Conservation (phyloP, 1,140 invertebrate species). For the Sycophila sp. region DNA sequence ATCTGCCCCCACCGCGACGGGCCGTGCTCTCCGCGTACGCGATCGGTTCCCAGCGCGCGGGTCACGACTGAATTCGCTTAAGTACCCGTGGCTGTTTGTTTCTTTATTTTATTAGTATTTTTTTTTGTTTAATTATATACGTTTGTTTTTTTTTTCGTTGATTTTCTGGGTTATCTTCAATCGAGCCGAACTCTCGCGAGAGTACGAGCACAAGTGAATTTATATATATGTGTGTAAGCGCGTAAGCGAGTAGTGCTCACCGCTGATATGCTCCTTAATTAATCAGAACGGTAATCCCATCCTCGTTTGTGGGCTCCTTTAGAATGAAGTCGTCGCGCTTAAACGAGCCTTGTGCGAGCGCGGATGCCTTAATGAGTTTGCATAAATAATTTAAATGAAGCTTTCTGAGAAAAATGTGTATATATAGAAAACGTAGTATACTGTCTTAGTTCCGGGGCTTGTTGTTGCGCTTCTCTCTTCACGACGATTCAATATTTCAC, state of each 20-base stretch:
- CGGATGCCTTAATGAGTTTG: conserved; percentile 1
- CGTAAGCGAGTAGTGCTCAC: neutral
- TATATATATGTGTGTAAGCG: neutral
- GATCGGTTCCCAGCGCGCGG: conserved; percentile 1
- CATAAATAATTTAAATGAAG: conserved; percentile 18
- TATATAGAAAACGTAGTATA: neutral
- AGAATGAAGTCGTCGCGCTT: conserved; percentile 17
- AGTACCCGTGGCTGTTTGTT: conserved; percentile 16
- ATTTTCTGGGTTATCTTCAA: conserved; percentile 24
- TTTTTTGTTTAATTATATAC: too few species aligned
- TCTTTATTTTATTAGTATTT: too few species aligned
- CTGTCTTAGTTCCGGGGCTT: too few species aligned
- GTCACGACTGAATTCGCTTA: conserved; percentile 20
- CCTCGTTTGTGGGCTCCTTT: neutral
- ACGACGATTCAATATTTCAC: too few species aligned
- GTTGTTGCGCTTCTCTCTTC: too few species aligned
- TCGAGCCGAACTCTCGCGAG: neutral
- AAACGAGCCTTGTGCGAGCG: neutral
- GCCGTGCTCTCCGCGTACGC: neutral
- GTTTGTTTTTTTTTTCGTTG: too few species aligned
- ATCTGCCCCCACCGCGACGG: neutral
- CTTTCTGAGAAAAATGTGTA: neutral
- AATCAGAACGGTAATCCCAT: conserved; percentile 17
- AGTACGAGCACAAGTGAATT: too few species aligned
- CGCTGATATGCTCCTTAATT: conserved; percentile 8